phyloP scores from a whole-genome alignment of 2,113 vertebrate genomes.

The Platanista minor region DNA sequence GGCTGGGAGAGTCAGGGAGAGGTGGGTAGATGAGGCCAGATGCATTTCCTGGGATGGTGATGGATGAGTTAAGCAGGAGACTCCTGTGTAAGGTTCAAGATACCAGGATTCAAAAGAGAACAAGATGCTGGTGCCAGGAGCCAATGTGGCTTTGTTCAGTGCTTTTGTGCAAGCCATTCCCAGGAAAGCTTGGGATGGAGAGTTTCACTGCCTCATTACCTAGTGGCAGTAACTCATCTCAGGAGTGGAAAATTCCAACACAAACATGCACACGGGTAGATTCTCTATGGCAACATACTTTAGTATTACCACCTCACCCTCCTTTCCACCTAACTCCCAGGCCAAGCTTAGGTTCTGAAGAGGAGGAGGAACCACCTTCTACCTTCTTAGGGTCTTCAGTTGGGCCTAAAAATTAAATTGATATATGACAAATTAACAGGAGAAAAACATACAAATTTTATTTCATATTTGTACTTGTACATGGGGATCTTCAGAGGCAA shows the following conservation, averaged over 20 bases:
- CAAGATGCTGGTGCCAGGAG: not conserved
- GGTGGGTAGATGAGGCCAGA: not conserved
- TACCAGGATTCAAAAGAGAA: not conserved
- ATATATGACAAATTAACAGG: not conserved
- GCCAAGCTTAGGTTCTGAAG: not conserved
- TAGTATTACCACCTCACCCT: not conserved
- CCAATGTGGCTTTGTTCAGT: not conserved
- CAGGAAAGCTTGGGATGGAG: not conserved
- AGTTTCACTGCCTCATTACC: not conserved
- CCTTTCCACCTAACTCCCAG: not conserved
- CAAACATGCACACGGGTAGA: not conserved
- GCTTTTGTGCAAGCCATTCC: not conserved
- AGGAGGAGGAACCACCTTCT: not conserved
- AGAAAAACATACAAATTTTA: not conserved
- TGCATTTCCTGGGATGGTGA: not conserved
- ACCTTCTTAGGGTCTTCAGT: not conserved
- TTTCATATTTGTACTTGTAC: not conserved
- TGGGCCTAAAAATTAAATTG: not conserved
- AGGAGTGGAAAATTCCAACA: constrained; percentile 10
- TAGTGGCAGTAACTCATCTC: not conserved
- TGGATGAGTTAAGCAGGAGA: not conserved
- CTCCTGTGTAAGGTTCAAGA: not conserved
- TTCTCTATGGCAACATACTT: not conserved
- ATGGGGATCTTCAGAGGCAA: not conserved
- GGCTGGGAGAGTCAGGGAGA: not conserved